Conservation (phyloP, 2,888 invertebrate species). For the Abscondita cerata region DNA sequence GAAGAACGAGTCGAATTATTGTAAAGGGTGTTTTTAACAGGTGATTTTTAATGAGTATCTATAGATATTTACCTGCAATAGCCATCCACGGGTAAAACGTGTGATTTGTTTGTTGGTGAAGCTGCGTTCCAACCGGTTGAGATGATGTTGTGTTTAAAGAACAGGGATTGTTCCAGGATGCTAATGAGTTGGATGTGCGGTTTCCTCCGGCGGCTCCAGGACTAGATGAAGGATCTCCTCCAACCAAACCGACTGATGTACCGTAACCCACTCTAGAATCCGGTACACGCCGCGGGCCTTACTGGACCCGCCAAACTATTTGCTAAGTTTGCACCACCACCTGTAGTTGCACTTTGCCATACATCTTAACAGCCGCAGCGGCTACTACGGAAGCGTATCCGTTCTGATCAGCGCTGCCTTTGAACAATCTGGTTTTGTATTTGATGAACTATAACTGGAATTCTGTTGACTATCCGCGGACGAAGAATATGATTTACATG, state of each 20-base stretch:
- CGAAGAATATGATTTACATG: constrained; percentile 80
- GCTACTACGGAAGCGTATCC: constrained; percentile 75
- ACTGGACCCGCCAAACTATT: constrained; percentile 70
- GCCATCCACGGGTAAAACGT: constrained; percentile 99
- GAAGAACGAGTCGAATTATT: constrained; percentile 31
- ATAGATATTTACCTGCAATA: constrained; percentile 80
- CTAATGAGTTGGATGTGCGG: constrained; percentile 63
- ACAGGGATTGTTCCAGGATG: constrained; percentile 90
- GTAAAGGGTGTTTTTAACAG: constrained; percentile 23
- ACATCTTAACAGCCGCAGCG: constrained; percentile 69
- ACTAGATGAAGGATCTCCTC: constrained; percentile 75
- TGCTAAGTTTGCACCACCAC: constrained; percentile 69
- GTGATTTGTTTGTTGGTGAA: constrained; percentile 91
- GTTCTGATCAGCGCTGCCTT: constrained; percentile 66
- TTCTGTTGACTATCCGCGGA: constrained; percentile 67
- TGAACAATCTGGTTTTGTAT: constrained; percentile 79
- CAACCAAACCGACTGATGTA: constrained; percentile 73
- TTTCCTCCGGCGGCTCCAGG: constrained; percentile 71
- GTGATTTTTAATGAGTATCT: constrained; percentile 5
- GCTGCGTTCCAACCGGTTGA: constrained; percentile 79
- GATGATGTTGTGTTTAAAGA: constrained; percentile 82
- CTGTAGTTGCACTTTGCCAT: constrained; percentile 73
- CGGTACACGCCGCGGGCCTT: constrained; percentile 88
- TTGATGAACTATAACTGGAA: constrained; percentile 63
- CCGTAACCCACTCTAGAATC: constrained; percentile 83